Conservation (phyloP, 2,888 invertebrate species). For the Coleophora deauratella region DNA sequence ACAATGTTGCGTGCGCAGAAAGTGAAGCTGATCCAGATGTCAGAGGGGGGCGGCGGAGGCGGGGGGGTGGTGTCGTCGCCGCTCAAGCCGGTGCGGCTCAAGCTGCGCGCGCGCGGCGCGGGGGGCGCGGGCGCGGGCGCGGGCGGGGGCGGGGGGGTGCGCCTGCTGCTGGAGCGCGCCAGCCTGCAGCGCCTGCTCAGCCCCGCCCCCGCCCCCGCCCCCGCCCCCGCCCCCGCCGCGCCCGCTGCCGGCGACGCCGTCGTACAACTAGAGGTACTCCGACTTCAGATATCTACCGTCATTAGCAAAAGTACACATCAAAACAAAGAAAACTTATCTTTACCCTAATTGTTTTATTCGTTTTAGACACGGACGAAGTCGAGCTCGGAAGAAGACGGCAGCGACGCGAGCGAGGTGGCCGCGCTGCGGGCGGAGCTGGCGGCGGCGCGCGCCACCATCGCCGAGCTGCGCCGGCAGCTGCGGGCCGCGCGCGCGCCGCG, state of each 20-base stretch:
- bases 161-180: slow-evolving; percentile 57
- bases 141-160: slow-evolving; percentile 12
- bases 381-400: slow-evolving; percentile 7
- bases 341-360: too few relatives aligned
- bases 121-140: slow-evolving; percentile 4
- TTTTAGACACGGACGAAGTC: neutral
- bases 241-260: neutral
- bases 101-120: too few relatives aligned
- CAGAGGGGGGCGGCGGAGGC: too few relatives aligned
- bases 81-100: too few relatives aligned
- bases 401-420: slow-evolving; percentile 11
- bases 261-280: too few relatives aligned
- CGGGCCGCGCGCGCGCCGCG: slow-evolving; percentile 15
- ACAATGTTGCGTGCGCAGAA: too few relatives aligned
- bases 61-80: too few relatives aligned
- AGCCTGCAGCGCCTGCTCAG: slow-evolving; percentile 29
- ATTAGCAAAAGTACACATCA: too few relatives aligned
- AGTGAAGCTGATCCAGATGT: too few relatives aligned
- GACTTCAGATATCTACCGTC: too few relatives aligned
- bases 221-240: neutral
- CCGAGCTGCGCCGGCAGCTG: slow-evolving; percentile 22
- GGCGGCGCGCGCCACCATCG: slow-evolving; percentile 29
- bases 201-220: neutral
- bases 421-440: slow-evolving; percentile 33
- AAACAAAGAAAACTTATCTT: too few relatives aligned